Evolutionary conservation across 2,888 invertebrate species (phyloP).

Genomic region (Eupithecia subfuscata): DNA sequence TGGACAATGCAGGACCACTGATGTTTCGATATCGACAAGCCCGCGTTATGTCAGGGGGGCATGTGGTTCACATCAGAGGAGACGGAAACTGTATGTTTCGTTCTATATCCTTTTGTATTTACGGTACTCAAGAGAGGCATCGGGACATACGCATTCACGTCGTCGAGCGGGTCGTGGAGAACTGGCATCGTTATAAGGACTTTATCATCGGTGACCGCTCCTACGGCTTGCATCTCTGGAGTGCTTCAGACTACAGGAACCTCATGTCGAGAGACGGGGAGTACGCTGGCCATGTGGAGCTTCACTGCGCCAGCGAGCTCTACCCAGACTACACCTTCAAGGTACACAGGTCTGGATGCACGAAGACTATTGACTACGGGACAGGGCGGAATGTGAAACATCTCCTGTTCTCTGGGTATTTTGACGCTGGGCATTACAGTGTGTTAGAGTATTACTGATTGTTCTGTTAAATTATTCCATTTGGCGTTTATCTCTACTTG

Average conservation of each 20-base stretch:
- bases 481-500: conserved; percentile 4
- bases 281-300: conserved; percentile 75
- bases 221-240: conserved; percentile 59
- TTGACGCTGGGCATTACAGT: conserved; percentile 76
- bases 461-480: conserved; percentile 25
- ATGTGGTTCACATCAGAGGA: conserved; percentile 67
- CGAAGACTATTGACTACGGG: conserved; percentile 71
- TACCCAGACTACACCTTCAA: conserved; percentile 68
- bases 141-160: conserved; percentile 66
- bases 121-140: conserved; percentile 70
- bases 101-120: conserved; percentile 70
- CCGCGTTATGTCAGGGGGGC: conserved; percentile 59
- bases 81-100: conserved; percentile 77
- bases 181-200: conserved; percentile 73
- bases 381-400: conserved; percentile 65
- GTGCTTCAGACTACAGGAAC: conserved; percentile 59
- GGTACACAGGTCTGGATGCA: conserved; percentile 65
- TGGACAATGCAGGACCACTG: conserved; percentile 25
- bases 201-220: conserved; percentile 75
- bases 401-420: conserved; percentile 71
- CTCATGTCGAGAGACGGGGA: conserved; percentile 73
- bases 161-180: conserved; percentile 66
- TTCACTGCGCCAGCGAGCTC: conserved; percentile 70
- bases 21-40: conserved; percentile 43
- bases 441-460: conserved; percentile 66